Base-by-base conservation (phyloP, 2,113 vertebrate species). In the Melospiza georgiana region DNA sequence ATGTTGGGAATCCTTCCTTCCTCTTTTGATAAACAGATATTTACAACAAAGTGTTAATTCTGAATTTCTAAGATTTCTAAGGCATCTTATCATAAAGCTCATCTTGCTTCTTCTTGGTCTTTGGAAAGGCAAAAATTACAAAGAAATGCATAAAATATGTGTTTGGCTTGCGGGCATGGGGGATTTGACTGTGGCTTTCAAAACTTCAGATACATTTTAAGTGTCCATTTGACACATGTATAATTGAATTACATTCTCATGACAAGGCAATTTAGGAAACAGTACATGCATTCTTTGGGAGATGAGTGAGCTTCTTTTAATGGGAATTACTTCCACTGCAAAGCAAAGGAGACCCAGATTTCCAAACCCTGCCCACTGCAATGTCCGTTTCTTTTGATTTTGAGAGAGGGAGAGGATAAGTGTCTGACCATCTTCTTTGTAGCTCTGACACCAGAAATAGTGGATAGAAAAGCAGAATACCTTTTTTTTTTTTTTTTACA, bases 111-210 rank as follows among this genome's bases (percentile, higher is more conserved):
- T 7, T 69, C 12, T 78, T 84, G 7, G 21, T 69, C 30, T 87
- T 66, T 31, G 20, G 35, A 82, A 74, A 62, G 24, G 15, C 15
- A 74, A 49, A 89, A 81, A 24, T n/a, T 10, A 9, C 4, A 6
- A 81, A 51, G 46, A 84, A 31, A 9, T 57, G 10, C 31, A 69
- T 16, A 79, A 81, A 78, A 57, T 31, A n/a, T 2, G 1, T 58
- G 14, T 82, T 94, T 54, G 19, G 5, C 5, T 66, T 67, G 33
- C 0, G 0, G 11, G 21, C 7, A 13, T 0, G 0, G 13, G 3
- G 22, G 20, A 62, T 15, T 33, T 80, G 25, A 12, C 35, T 46
- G 28, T 6, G 3, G 25, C 15, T 89, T 65, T 63, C 35, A 63
- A 59, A 92, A 63, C 20, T 83, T 78, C 28, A 17, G 19, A 2